Base-by-base conservation (phyloP, 2,888 invertebrate genomes). In the Phaedon cochleariae region DNA sequence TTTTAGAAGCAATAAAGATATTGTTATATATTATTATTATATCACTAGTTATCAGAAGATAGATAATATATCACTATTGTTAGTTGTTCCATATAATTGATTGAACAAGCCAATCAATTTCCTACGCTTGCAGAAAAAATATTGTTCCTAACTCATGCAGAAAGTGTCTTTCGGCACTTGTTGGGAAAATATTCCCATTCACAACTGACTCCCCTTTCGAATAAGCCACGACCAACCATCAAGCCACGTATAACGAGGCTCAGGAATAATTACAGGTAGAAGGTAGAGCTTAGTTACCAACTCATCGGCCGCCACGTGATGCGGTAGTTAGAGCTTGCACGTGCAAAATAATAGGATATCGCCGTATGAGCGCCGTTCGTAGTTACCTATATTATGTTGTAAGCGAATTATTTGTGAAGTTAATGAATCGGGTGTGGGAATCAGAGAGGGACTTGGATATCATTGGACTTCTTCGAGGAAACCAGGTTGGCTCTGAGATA, bases 291-390 rank as follows among this genome's bases (percentile, higher is more conserved):
- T 45, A 45, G 57, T 45, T 17, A 45, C 37, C 45, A 17, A 37
- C 55, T 20, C n/a, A 12, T 41, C 22, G 57, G 17, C 26, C 45
- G 64, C 21, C 64, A 64, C 64, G 64, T 64, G 64, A 53, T 22
- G 59, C 59, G 37, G 54, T 64, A 57, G 64, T 52, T 64, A 59
- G 20, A 26, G 57, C 41, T 48, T 59, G 59, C 64, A 64, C 64
- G 64, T 64, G 64, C 53, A 46, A 52, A 53, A 64, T 64, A 64
- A 64, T 48, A 64, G 54, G 64, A 59, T 64, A 59, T 64, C 34
- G 41, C 15, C 21, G 41, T 29, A 5, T 10, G 54, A 53, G 54
- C n/a, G 55, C 34, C 26, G 26, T 26, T n/a, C n/a, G 34, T 34
- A 10, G 34, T 7, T 34, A n/a, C 3, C 41, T 12, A 4, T 10